Base-by-base conservation (phyloP, 1,140 invertebrate genomes). In the Anastatus disparis region DNA sequence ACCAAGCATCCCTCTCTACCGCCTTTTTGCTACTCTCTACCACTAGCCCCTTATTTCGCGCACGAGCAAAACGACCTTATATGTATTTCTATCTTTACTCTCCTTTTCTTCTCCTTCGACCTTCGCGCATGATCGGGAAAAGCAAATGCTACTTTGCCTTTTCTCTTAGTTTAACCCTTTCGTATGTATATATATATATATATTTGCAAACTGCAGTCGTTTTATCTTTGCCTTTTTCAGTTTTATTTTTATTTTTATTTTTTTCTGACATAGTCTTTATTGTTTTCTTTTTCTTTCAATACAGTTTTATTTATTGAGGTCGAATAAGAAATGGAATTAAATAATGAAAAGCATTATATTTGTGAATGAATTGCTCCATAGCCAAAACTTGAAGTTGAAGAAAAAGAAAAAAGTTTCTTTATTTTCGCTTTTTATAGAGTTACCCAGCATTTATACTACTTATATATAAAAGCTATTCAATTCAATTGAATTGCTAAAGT, bases 41-140 rank as follows among this genome's bases (percentile, higher is more conserved):
- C n/a, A n/a, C n/a, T 17, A 1, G 9, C 38, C 46, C 29, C 66
- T 59, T 68, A 58, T 7, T 24, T 35, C 53, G 46, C 67, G 56
- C 67, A 69, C 56, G 46, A 58, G 66, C 38, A 55, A 70, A 40
- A 53, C 48, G 42, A 59, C 52, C 62, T 20, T n/a, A n/a, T n/a
- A n/a, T n/a, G 24, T 12, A 22, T 42, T 20, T 48, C 44, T 22
- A 48, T 42, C 55, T 20, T 35, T 29, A 46, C 62, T 67, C 63
- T 35, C n/a, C 24, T 20, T 44, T 67, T 50, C 63, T 55, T 58
- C 46, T 62, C 27, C 62, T n/a, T 65, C 55, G 53, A 65, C 70
- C 70, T 71, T 65, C 53, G 52, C 61, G 50, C 68, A 48, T 67
- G 65, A 67, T 59, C 65, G 65, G 22, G 17, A 3, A 22, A 44